A percentile compares a stretch with the other conserved stretches of the same genome.
Conservation (phyloP, 2,888 invertebrate species). For the Allacma fusca region DNA sequence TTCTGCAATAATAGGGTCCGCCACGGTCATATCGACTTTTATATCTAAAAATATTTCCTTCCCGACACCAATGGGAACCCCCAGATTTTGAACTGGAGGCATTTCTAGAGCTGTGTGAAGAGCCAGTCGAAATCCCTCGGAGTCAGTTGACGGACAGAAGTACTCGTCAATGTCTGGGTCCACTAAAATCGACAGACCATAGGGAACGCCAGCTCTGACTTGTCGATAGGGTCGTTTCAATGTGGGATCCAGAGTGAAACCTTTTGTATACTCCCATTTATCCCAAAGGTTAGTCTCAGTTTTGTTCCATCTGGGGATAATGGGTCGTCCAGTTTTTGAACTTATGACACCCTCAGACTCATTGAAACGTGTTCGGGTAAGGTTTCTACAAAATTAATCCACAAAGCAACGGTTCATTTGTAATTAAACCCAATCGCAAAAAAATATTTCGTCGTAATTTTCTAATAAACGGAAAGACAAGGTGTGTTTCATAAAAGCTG, state of each 20-base stretch:
- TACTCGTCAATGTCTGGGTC: conserved; percentile 57
- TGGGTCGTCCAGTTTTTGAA: conserved; percentile 7
- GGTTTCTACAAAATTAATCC: background rate
- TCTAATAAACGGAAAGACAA: too few relatives aligned
- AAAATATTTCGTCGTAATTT: too few relatives aligned
- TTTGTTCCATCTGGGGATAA: conserved; percentile 38
- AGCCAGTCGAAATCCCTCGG: conserved; percentile 53
- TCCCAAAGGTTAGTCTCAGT: conserved; percentile 43
- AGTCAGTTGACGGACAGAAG: conserved; percentile 56
- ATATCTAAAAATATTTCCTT: conserved; percentile 53
- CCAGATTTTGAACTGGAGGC: conserved; percentile 52
- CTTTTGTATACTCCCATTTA: conserved; percentile 46
- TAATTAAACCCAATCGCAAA: too few relatives aligned
- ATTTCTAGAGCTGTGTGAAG: conserved; percentile 50
- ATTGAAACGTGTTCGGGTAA: background rate
- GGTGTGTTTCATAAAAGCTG: background rate
- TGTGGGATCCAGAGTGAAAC: conserved; percentile 38
- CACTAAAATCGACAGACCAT: conserved; percentile 55
- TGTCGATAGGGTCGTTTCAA: conserved; percentile 49
- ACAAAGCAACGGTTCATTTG: too few relatives aligned
- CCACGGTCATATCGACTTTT: conserved; percentile 47
- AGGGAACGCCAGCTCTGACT: conserved; percentile 50
- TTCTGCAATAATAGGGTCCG: conserved; percentile 34
- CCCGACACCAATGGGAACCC: conserved; percentile 42
- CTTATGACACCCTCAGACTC: background rate